Conservation (phyloP, 2,797 vertebrate genomes). For the Karalla daura region DNA sequence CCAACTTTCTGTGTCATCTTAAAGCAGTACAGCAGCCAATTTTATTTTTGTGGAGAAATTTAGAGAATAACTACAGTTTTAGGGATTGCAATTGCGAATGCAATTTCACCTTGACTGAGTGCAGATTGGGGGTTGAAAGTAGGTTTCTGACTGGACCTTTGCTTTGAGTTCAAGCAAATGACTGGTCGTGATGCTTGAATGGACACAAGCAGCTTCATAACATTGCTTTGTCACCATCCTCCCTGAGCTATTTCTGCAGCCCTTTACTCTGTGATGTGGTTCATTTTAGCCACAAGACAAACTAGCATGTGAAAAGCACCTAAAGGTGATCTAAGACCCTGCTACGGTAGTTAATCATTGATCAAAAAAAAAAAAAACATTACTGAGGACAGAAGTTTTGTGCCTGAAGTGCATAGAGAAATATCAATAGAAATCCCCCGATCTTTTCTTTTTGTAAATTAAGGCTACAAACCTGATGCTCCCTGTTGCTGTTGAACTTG, state of each 20-base stretch:
- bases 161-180: conserved; percentile 51
- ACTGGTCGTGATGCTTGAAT: conserved; percentile 50
- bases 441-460: conserved; percentile 68
- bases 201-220: conserved; percentile 56
- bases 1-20: conserved; percentile 74
- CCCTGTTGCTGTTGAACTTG: conserved; percentile 12
- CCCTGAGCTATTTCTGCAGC: conserved; percentile 61
- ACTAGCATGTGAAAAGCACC: conserved; percentile 60
- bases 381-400: conserved; percentile 56
- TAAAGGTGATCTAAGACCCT: conserved; percentile 72
- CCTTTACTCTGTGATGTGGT: conserved; percentile 47
- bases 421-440: conserved; percentile 73
- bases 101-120: conserved; percentile 48
- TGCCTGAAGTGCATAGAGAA: conserved; percentile 66
- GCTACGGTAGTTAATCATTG: conserved; percentile 77
- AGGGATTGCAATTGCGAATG: too few relatives aligned
- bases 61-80: conserved; percentile 28
- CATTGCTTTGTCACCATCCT: conserved; percentile 58
- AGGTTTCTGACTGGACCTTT: conserved; percentile 37
- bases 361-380: conserved; percentile 74
- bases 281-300: conserved; percentile 67
- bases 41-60: conserved; percentile 64
- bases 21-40: conserved; percentile 54
- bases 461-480: conserved; percentile 57
- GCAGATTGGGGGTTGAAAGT: conserved; percentile 58